Evolutionary conservation across 2,797 vertebrate species (phyloP), one percentile per base, ranked within the genome.

Genomic region (Sebastes paucispinis): DNA sequence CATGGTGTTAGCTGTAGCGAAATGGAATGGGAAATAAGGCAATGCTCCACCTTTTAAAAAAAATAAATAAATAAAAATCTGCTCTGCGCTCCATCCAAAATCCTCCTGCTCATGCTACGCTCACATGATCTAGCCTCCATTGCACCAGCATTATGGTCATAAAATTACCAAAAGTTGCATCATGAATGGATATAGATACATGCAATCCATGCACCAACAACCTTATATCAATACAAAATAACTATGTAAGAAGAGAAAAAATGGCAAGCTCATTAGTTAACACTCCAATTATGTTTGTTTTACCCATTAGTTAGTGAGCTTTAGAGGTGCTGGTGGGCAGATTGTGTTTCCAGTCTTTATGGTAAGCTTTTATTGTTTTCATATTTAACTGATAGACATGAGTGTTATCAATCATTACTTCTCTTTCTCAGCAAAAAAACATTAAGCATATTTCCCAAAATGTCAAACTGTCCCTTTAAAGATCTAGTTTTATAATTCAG

Each of bases 21-120:
- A 50, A 50, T 50, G 47, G 47, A 50, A 0, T 50, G 47, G 47
- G 0, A 47, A 18, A 47, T 47, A 47, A 47, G 43, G 43, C 43
- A 47, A 47, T 18, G 43, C 43, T 8, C 0, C 43, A 47, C 16
- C 43, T 18, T 47, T 47, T 18, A 18, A 47, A 47, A 47, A 47
- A 47, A 47, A 34, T 8, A 31, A 31, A 31, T 29, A 31, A 32
- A 32, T 32, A 36, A 0, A 43, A 43, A 43, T 43, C 14, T 43
- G 39, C 43, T 8, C 8, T 50, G 18, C 47, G 3, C 47, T 50
- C 18, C 47, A 50, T 50, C 39, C 47, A 50, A 50, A 20, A 50
- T 50, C 47, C 47, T 50, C 18, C 3, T 3, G 47, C 0, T 50
- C 0, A 50, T 50, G 47, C 7, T 50, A 0, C 18, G 0, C 47